phyloP scores from a whole-genome alignment of 23 tunicate genomes.

The Ascidia mentula region DNA sequence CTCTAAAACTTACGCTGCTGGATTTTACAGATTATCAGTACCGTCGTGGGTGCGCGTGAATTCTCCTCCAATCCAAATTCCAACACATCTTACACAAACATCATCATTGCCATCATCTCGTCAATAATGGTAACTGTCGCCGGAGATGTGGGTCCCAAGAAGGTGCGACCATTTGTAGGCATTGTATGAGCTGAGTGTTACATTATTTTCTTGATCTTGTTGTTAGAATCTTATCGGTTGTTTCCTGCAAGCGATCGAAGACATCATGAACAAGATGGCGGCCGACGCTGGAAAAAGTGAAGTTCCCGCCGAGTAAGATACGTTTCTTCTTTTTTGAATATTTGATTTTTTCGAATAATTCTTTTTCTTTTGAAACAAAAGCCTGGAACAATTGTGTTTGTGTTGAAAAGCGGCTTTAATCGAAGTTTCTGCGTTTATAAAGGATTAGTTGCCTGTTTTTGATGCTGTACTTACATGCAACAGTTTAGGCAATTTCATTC shows the following conservation, averaged over 20 bases:
- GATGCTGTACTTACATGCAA: too few relatives aligned
- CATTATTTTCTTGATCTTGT: neutral
- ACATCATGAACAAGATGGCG: neutral
- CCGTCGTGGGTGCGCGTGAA: conserved; percentile 10
- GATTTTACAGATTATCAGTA: conserved; percentile 19
- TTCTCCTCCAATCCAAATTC: conserved; percentile 17
- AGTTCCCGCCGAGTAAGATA: neutral
- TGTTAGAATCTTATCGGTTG: neutral
- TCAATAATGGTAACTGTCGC: conserved; percentile 23
- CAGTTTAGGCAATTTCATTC: too few relatives aligned
- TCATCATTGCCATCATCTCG: conserved; percentile 32
- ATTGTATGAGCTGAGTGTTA: neutral
- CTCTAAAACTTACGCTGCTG: too few relatives aligned
- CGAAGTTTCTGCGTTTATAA: too few relatives aligned
- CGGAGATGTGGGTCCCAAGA: neutral
- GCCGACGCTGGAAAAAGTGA: neutral
- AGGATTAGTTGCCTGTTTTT: too few relatives aligned
- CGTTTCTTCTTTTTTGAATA: neutral
- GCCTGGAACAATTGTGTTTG: too few relatives aligned
- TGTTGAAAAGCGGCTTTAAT: too few relatives aligned
- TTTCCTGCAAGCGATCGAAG: neutral
- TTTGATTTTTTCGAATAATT: neutral
- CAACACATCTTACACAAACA: conserved; percentile 15
- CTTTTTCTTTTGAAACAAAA: too few relatives aligned
- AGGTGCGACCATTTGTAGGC: too few relatives aligned